phyloP scores from a whole-genome alignment of 2,113 vertebrate genomes.

The Hassar affinis region DNA sequence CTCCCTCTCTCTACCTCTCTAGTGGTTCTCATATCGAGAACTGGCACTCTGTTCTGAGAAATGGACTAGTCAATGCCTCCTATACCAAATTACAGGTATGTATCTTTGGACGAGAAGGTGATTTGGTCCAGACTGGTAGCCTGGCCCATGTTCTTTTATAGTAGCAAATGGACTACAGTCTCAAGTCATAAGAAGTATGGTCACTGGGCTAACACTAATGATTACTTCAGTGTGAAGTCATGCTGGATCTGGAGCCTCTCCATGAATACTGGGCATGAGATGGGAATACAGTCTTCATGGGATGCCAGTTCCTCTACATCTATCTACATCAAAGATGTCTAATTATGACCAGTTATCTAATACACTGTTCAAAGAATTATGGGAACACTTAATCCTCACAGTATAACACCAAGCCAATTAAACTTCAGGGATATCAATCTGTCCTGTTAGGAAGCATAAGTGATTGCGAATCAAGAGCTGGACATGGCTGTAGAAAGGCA shows the following conservation, averaged over 20 bases:
- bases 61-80: constrained; percentile 98
- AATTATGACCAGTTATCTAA: background rate
- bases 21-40: constrained; percentile 99
- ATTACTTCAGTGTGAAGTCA: background rate
- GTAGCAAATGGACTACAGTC: constrained; percentile 60
- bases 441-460: too few species aligned
- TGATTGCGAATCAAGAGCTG: too few species aligned
- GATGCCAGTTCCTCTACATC: background rate
- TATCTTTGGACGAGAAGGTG: constrained; percentile 57
- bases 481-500: too few species aligned
- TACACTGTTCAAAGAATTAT: too few species aligned
- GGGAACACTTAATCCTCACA: too few species aligned
- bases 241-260: background rate
- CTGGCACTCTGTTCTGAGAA: constrained; percentile 99
- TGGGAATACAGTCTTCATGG: background rate
- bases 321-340: background rate
- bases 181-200: constrained; percentile 49
- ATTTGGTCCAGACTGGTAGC: constrained; percentile 58
- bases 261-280: too few species aligned
- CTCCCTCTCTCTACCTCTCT: constrained; percentile 61
- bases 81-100: constrained; percentile 99
- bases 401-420: too few species aligned
- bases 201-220: constrained; percentile 30
- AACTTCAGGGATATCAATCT: too few species aligned
- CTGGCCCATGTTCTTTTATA: constrained; percentile 67